Evolutionary conservation across 2,888 invertebrate genomes (phyloP).

Genomic region (Linyphia triangularis): DNA sequence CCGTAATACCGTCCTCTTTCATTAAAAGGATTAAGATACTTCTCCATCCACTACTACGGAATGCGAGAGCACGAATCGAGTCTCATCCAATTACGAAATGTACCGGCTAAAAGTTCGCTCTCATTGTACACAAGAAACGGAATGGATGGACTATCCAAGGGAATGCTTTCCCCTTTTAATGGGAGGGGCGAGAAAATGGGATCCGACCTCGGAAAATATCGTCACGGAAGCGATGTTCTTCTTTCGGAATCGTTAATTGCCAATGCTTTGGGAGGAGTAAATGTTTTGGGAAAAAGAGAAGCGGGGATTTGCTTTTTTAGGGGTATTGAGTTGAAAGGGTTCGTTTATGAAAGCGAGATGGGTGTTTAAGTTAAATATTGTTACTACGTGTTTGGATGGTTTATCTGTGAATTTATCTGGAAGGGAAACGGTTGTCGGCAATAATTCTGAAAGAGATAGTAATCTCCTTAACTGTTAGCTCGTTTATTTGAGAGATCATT

Average conservation of each 20-base stretch:
- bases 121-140: not conserved
- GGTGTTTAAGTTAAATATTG: not conserved
- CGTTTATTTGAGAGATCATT: no score
- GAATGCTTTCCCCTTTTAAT: not conserved
- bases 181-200: not conserved
- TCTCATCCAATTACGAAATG: constrained; percentile 36
- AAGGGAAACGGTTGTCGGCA: no score
- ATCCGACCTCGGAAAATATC: not conserved
- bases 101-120: not conserved
- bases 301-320: not conserved
- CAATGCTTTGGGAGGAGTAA: constrained; percentile 12
- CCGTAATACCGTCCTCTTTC: constrained; percentile 19
- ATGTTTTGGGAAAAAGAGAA: not conserved
- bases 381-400: not conserved
- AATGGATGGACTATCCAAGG: not conserved
- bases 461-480: no score
- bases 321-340: not conserved
- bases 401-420: no score
- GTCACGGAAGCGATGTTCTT: not conserved
- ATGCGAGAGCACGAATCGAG: constrained; percentile 15
- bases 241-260: constrained; percentile 14
- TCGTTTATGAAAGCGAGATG: no score
- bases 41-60: not conserved
- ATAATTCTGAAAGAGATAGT: no score
- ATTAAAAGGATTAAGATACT: constrained; percentile 48